Evolutionary conservation across 2,797 vertebrate genomes (phyloP), one percentile per base, ranked within the genome.

Genomic region (Rhinichthys osculus): DNA sequence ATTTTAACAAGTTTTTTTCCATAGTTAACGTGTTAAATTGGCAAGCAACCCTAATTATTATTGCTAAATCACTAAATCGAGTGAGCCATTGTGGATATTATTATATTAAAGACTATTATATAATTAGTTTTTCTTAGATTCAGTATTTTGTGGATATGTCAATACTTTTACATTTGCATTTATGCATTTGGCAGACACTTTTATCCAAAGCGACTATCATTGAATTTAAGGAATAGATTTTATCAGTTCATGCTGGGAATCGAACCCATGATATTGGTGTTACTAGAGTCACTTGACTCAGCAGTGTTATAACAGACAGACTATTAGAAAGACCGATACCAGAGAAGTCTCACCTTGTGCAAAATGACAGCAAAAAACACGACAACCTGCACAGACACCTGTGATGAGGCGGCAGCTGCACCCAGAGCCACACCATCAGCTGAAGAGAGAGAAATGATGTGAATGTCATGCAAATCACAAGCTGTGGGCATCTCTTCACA

Each of bases 341-440:
- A 57, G 3, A n/a, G 3, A 8, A 47, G 7, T 7, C 90, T 92
- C 90, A 96, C 96, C 96, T 96, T 97, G 92, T 96, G 95, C 35
- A 96, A 90, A 88, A 96, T 96, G 38, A 96, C 95, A 44, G 96
- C 96, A 30, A 96, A 92, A 92, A 96, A 96, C 3, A 96, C 94
- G 3, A 96, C 90, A 62, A 96, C 91, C 89, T 96, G 96, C 67
- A 96, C 94, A 0, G 96, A 94, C 77, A 94, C 92, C 85, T 96
- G 92, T 4, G 94, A 92, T 0, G 95, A 95, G 30, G 95, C 94
- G 21, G 94, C 95, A 11, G 96, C 96, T 23, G 96, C 95, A 14
- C 96, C 95, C 1, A 97, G 92, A 79, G 95, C 96, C 38, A 97
- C 95, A 9, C 96, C 96, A 86, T 91, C 90, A 62, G 84, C 90